Evolutionary conservation across 2,797 vertebrate species (phyloP).

Genomic region (Girardinus metallicus): DNA sequence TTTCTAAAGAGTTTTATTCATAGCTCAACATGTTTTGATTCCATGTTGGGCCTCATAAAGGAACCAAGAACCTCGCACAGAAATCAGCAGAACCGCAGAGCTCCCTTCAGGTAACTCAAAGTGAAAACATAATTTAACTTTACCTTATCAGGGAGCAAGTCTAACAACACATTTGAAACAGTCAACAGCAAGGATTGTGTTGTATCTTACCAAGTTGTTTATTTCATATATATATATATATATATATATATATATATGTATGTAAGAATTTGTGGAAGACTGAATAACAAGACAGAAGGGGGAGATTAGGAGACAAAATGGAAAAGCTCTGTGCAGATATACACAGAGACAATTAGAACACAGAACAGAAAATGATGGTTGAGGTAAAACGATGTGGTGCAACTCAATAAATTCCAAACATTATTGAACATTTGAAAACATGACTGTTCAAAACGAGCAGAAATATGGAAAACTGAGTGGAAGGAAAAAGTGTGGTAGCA

Average conservation of each 20-base stretch:
- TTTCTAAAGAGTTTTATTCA: conserved; percentile 49
- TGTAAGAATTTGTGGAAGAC: neutral
- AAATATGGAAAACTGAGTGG: neutral
- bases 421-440: neutral
- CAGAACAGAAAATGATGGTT: conserved; percentile 19
- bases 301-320: conserved; percentile 31
- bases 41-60: conserved; percentile 44
- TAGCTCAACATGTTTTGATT: conserved; percentile 38
- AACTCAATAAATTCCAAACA: neutral
- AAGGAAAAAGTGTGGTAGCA: neutral
- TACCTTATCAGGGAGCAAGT: conserved; percentile 42
- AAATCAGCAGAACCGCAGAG: conserved; percentile 20
- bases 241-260: neutral
- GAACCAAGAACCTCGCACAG: conserved; percentile 21
- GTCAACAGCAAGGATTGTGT: conserved; percentile 1
- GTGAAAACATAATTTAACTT: conserved; percentile 27
- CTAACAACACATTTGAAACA: conserved; percentile 34
- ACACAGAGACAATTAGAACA: conserved; percentile 16
- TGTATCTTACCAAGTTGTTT: conserved; percentile 20
- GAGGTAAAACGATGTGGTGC: conserved; percentile 1
- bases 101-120: conserved; percentile 34
- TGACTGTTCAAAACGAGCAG: neutral
- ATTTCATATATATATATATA: neutral
- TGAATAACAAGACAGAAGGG: conserved; percentile 32
- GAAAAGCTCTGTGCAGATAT: conserved; percentile 8